phyloP scores from a whole-genome alignment of 2,797 vertebrate genomes.

The Trichosurus vulpecula region DNA sequence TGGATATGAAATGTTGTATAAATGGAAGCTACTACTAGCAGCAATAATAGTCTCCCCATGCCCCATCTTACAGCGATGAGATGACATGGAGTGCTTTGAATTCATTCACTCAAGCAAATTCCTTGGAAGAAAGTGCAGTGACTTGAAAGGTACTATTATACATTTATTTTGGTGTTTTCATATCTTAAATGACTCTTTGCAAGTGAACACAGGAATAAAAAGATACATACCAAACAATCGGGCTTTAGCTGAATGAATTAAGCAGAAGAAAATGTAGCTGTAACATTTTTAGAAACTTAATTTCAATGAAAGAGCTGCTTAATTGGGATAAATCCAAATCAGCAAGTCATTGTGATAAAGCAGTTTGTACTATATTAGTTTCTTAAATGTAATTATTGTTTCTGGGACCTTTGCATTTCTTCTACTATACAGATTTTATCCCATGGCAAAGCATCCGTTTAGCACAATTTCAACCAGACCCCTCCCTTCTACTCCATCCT shows the following conservation, averaged over 20 bases:
- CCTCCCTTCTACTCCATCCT: neutral
- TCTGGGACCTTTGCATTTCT: slow-evolving; percentile 64
- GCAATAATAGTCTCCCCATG: neutral
- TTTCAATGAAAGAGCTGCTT: slow-evolving; percentile 73
- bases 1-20: neutral
- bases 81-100: neutral
- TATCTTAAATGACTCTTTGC: slow-evolving; percentile 23
- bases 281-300: slow-evolving; percentile 76
- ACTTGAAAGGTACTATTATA: slow-evolving; percentile 42
- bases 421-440: slow-evolving; percentile 60
- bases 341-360: slow-evolving; percentile 70
- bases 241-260: slow-evolving; percentile 68
- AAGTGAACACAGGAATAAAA: slow-evolving; percentile 57
- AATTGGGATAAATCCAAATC: slow-evolving; percentile 76
- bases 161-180: slow-evolving; percentile 45
- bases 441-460: slow-evolving; percentile 37
- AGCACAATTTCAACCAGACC: neutral
- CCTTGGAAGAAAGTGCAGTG: slow-evolving; percentile 33
- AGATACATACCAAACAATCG: slow-evolving; percentile 50
- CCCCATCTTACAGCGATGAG: neutral
- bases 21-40: neutral
- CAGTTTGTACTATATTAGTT: slow-evolving; percentile 64
- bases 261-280: slow-evolving; percentile 53
- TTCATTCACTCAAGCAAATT: neutral
- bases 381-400: slow-evolving; percentile 75